phyloP scores from a whole-genome alignment of 2,797 vertebrate genomes.

The Hydrolagus colliei region DNA sequence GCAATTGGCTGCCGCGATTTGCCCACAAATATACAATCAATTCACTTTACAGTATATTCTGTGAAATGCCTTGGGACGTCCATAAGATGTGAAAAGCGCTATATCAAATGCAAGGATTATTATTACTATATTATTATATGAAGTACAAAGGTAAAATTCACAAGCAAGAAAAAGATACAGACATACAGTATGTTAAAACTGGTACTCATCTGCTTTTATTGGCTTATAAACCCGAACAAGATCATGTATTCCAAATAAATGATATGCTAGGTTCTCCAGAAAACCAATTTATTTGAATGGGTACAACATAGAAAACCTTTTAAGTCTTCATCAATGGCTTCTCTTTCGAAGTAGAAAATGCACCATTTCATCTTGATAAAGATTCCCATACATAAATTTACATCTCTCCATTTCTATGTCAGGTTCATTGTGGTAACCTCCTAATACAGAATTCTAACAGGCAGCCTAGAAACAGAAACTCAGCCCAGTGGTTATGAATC shows the following conservation, averaged over 20 bases:
- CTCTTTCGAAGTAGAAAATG: background rate
- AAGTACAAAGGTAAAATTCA: background rate
- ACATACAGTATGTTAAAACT: background rate
- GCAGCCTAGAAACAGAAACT: background rate
- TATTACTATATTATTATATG: no score
- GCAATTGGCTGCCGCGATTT: no score
- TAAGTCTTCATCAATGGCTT: background rate
- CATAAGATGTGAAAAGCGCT: no score
- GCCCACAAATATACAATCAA: no score
- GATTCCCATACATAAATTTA: background rate
- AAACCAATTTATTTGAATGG: background rate
- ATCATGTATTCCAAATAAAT: conserved; percentile 20
- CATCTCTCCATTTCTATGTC: background rate
- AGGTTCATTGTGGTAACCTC: background rate
- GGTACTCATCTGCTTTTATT: conserved; percentile 2
- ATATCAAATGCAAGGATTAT: no score
- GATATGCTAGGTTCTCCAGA: conserved; percentile 5
- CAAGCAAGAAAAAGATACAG: background rate
- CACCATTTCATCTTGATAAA: background rate
- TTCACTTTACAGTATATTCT: no score
- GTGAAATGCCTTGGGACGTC: no score
- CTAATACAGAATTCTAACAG: no score
- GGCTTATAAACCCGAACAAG: conserved; percentile 4
- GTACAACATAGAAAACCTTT: background rate
- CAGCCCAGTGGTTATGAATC: background rate